Evolutionary conservation across 1,140 invertebrate species (phyloP).

Genomic region (Nylanderia fulva): DNA sequence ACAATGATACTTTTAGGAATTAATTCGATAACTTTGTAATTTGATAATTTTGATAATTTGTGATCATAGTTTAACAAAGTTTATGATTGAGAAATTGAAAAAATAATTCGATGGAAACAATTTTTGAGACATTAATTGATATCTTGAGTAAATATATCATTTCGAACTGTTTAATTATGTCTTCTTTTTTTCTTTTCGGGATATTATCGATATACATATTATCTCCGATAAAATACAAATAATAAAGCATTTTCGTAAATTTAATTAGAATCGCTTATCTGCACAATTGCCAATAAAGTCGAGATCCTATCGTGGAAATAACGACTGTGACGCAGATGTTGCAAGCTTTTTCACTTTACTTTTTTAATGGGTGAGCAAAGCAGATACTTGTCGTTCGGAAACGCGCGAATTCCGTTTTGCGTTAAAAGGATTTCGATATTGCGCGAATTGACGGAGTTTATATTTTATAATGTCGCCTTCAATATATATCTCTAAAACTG

Average conservation of each 20-base stretch:
- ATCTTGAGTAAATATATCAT: background rate
- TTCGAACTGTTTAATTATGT: background rate
- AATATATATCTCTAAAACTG: slow-evolving; percentile 8
- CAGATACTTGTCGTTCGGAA: slow-evolving; percentile 55
- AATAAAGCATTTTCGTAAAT: slow-evolving; percentile 48
- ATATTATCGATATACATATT: background rate
- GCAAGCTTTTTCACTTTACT: slow-evolving; percentile 61
- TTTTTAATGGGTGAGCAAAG: slow-evolving; percentile 20
- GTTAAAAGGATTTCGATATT: slow-evolving; percentile 26
- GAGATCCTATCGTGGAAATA: slow-evolving; percentile 47
- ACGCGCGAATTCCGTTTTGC: slow-evolving; percentile 33
- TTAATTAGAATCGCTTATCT: slow-evolving; percentile 61
- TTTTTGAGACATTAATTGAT: background rate
- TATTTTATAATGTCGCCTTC: slow-evolving; percentile 25
- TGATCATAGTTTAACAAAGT: background rate
- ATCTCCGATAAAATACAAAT: background rate
- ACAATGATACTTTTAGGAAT: background rate
- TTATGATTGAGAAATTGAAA: background rate
- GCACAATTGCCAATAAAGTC: slow-evolving; percentile 57
- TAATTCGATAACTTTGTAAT: background rate
- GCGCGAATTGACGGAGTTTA: slow-evolving; percentile 7
- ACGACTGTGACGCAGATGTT: slow-evolving; percentile 63
- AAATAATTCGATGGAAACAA: no score
- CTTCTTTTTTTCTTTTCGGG: no score
- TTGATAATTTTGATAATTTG: background rate